Percentiles rank a stretch among this genome's conserved stretches.
phyloP scores from a whole-genome alignment of 2,888 invertebrate genomes.

The Arge pagana region DNA sequence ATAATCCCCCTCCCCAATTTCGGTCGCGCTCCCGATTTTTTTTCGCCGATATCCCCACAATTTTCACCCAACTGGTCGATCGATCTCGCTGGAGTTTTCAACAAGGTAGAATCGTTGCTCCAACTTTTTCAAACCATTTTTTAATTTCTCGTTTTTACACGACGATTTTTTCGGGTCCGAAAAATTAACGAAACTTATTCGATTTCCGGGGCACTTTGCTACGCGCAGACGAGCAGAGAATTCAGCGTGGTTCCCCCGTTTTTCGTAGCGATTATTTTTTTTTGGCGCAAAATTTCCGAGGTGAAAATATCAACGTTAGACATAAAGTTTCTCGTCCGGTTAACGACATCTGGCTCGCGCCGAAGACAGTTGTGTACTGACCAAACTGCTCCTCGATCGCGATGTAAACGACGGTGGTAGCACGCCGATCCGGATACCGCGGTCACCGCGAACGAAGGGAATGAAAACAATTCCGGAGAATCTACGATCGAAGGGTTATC shows the following conservation, averaged over 20 bases:
- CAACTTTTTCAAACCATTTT: slow-evolving; percentile 1
- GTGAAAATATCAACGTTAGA: too few species aligned
- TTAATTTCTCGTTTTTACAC: background rate
- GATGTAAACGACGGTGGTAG: background rate
- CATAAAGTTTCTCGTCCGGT: slow-evolving; percentile 21
- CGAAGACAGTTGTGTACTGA: slow-evolving; percentile 35
- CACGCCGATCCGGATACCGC: slow-evolving; percentile 1
- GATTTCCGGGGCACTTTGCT: background rate
- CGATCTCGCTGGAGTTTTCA: background rate
- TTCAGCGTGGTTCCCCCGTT: too few species aligned
- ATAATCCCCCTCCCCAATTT: background rate
- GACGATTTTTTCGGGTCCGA: background rate
- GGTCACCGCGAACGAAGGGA: too few species aligned
- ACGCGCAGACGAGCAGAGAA: too few species aligned
- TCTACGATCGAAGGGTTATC: too few species aligned
- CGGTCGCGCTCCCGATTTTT: background rate
- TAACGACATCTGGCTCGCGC: slow-evolving; percentile 31
- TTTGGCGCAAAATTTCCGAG: slow-evolving; percentile 7
- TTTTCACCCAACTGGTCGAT: background rate
- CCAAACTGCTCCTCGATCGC: slow-evolving; percentile 4
- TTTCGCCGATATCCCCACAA: background rate
- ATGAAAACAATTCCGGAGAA: too few species aligned
- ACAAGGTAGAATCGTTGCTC: background rate
- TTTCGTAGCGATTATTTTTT: background rate
- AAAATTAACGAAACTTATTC: background rate